Base-by-base conservation (phyloP, 2,888 invertebrate species). In the Geophilus truncorum region DNA sequence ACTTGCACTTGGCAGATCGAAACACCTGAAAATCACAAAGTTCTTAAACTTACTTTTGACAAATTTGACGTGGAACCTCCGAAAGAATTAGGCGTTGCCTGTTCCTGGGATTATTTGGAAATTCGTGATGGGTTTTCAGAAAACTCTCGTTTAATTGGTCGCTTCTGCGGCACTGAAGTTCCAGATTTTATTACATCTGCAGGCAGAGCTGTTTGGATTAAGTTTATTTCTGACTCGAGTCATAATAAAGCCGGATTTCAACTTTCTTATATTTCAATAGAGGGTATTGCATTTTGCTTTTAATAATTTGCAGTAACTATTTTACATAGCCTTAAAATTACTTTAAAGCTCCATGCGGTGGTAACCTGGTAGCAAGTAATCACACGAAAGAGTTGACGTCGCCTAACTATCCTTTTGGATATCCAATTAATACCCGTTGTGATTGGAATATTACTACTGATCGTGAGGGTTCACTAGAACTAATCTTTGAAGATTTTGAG, bases 1-100 rank as follows among this genome's bases (percentile, higher is more conserved):
- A 92, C 94, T 83, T 97, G 97, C 85, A 89, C 90, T 78, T 96
- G 95, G 93, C 86, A 87, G 5, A 88, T 96, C 57, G 87, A 86
- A 78, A 92, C 91, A 0, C 89, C 90, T 0, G 85, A 85, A 0
- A 91, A 91, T 80, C 51, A 51, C 18, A 89, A 91, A 83, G 88
- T 90, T 6, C 88, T 95, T 1, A 89, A 89, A 84, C 86, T 95
- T 0, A 89, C 90, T 0, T 88, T 91, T 75, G 85, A 83, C 3
- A 85, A 84, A 12, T 86, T 91, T 70, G 88, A 89, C 83, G 80
- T 90, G n/a, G 88, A 87, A 82, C 85, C 81, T 83, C 82, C 84
- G 83, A 51, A 82, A 80, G 84, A 89, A 88, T 23, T 86, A 85
- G 87, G 87, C 0, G 86, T 84, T 30, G 87, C 88, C 34, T 95